Evolutionary conservation across 2,888 invertebrate genomes (phyloP).

Genomic region (Sinodicranocentrus sp.): DNA sequence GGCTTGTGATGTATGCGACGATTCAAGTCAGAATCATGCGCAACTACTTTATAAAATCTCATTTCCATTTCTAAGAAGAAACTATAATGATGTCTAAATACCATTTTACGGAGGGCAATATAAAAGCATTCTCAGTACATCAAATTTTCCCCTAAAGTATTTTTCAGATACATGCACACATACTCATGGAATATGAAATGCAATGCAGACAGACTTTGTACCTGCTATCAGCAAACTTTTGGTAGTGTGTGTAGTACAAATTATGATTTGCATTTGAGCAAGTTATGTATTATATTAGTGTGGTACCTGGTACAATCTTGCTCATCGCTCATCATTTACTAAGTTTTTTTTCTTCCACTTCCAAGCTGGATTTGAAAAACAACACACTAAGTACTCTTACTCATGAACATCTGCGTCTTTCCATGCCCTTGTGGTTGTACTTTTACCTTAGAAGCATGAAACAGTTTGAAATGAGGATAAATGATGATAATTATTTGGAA

Average conservation of each 20-base stretch:
- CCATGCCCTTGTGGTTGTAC: slow-evolving; percentile 64
- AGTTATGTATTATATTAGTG: background rate
- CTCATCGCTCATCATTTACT: slow-evolving; percentile 5
- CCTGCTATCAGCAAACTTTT: no score
- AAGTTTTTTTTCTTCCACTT: background rate
- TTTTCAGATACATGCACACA: background rate
- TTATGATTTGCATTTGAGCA: background rate
- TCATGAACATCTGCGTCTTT: slow-evolving; percentile 62
- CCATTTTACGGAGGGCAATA: slow-evolving; percentile 13
- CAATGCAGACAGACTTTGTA: no score
- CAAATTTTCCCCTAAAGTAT: no score
- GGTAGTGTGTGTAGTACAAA: no score
- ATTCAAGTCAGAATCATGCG: background rate
- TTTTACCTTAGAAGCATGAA: slow-evolving; percentile 60
- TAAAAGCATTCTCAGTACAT: background rate
- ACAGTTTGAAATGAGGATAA: slow-evolving; percentile 36
- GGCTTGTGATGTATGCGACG: background rate
- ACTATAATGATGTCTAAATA: background rate
- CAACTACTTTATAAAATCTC: background rate
- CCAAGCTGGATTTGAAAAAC: background rate
- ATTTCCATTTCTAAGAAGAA: slow-evolving; percentile 15
- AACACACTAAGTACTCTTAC: slow-evolving; percentile 6
- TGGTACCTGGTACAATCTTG: slow-evolving; percentile 17
- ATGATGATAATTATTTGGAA: slow-evolving; percentile 49
- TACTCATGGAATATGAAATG: background rate